A percentile compares a stretch with the other conserved stretches of the same genome.
Evolutionary conservation across 2,797 vertebrate genomes (phyloP).

Genomic region (Phyllotis vaccarum): DNA sequence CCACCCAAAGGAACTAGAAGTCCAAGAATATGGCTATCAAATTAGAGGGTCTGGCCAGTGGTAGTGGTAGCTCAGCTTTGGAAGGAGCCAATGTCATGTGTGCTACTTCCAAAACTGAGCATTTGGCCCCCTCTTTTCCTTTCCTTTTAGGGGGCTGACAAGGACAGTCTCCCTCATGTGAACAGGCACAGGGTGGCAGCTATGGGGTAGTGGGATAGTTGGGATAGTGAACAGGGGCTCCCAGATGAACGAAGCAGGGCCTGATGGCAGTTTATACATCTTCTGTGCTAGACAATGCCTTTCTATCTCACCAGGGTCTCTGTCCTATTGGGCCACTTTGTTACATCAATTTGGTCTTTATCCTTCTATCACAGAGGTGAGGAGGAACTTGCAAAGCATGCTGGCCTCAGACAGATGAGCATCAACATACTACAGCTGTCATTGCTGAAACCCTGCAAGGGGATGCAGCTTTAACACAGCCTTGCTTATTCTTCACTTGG

Average conservation of each 20-base stretch:
- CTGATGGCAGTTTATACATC: not conserved
- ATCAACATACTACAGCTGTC: not conserved
- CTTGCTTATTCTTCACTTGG: not conserved
- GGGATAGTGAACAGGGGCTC: not conserved
- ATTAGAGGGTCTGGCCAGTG: not conserved
- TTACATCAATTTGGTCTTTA: not conserved
- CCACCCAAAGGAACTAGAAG: not conserved
- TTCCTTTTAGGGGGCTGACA: not conserved
- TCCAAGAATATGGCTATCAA: not conserved
- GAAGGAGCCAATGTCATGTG: not conserved
- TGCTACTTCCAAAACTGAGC: not conserved
- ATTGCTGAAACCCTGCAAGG: not conserved
- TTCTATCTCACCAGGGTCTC: not conserved
- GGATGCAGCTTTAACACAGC: too few species aligned
- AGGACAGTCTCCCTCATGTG: not conserved
- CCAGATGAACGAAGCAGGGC: not conserved
- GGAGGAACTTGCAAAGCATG: not conserved
- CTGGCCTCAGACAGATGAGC: not conserved
- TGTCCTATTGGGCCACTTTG: not conserved
- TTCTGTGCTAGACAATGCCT: not conserved
- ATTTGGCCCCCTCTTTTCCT: not conserved
- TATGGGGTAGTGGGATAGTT: not conserved
- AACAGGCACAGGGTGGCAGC: not conserved
- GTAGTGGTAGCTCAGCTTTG: not conserved
- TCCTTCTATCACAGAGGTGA: not conserved